A percentile compares a stretch with the other conserved stretches of the same genome.
These are phyloP conservation scores for Staurois parvus DNA, from an alignment of 2,797 vertebrate species.

Conservation along the genomic window DNA sequence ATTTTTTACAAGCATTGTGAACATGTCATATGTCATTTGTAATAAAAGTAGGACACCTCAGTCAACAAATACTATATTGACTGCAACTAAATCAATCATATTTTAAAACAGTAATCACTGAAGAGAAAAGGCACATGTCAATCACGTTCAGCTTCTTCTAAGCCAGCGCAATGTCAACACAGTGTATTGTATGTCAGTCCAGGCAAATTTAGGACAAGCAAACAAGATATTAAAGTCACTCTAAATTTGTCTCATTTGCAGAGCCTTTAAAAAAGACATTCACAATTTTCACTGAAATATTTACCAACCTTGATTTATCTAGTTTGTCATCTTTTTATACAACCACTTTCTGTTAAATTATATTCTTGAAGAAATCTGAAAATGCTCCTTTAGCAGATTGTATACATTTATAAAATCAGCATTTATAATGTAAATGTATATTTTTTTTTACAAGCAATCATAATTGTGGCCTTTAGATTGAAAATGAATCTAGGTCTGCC, in stretches of 20 bases:
- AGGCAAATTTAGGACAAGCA: neutral
- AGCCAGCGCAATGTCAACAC: slow-evolving; percentile 4
- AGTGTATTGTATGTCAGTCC: neutral
- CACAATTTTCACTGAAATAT: neutral
- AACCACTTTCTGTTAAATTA: no score
- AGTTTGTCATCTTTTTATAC: neutral
- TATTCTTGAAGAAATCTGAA: neutral
- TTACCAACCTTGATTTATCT: neutral
- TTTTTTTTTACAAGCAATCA: no score
- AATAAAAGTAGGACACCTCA: neutral
- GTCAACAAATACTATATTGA: slow-evolving; percentile 10
- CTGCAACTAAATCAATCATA: slow-evolving; percentile 20
- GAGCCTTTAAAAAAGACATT: neutral
- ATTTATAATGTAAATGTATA: no score
- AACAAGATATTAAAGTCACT: slow-evolving; percentile 2
- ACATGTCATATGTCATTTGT: neutral
- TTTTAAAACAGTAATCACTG: slow-evolving; percentile 27
- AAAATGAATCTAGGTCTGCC: no score
- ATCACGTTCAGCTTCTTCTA: slow-evolving; percentile 7
- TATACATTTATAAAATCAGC: no score
- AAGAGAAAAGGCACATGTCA: slow-evolving; percentile 34
- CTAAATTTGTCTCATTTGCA: neutral
- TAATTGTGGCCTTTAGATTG: no score
- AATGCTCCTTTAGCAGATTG: neutral
- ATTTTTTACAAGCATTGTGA: neutral